Conservation (phyloP, 2,797 vertebrate genomes). For the Typhlichthys eigenmanni region DNA sequence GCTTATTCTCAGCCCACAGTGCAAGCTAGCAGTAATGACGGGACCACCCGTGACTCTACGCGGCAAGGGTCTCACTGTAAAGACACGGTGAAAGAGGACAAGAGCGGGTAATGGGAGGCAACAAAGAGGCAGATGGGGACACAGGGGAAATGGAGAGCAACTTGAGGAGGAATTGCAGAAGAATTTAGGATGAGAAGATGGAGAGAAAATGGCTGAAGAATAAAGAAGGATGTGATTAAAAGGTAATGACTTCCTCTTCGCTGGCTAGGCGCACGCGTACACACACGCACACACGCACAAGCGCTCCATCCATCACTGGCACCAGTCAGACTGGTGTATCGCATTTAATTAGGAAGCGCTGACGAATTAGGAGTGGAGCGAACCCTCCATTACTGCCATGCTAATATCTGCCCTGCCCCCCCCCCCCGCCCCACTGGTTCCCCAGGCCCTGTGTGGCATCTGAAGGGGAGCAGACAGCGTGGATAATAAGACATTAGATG, state of each 20-base stretch:
- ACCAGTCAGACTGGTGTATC: conserved; percentile 60
- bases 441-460: conserved; percentile 54
- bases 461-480: conserved; percentile 60
- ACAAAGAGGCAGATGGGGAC: conserved; percentile 62
- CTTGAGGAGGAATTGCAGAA: conserved; percentile 37
- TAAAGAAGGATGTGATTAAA: conserved; percentile 64
- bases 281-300: conserved; percentile 21
- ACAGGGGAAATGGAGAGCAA: conserved; percentile 17
- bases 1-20: no score
- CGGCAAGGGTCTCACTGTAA: neutral
- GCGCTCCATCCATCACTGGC: conserved; percentile 53
- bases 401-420: conserved; percentile 48
- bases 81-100: conserved; percentile 48
- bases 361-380: conserved; percentile 57
- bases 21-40: neutral
- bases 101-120: conserved; percentile 58
- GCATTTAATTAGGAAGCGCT: conserved; percentile 70
- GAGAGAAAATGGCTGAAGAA: conserved; percentile 33
- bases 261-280: conserved; percentile 26
- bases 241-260: conserved; percentile 70
- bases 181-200: conserved; percentile 37
- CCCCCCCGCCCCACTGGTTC: conserved; percentile 35
- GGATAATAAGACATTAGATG: conserved; percentile 73
- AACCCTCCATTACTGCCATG: conserved; percentile 60
- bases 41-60: neutral